phyloP scores from a whole-genome alignment of 2,888 invertebrate species.

The Spisula solida region DNA sequence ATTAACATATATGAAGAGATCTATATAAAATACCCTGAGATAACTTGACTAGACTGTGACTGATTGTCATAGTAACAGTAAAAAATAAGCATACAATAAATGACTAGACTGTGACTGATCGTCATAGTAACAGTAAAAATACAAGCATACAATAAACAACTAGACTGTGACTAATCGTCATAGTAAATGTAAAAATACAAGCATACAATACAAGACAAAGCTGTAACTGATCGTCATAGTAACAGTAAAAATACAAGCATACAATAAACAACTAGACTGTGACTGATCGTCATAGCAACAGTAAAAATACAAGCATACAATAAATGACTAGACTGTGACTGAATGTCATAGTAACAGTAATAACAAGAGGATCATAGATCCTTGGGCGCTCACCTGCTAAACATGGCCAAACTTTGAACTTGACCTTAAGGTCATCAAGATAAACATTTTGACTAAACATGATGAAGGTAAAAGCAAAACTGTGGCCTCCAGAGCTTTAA shows the following conservation, averaged over 20 bases:
- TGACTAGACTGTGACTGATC: too few relatives aligned
- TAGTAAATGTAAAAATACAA: neutral
- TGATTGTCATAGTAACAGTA: neutral
- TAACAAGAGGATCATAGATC: too few relatives aligned
- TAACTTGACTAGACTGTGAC: constrained; percentile 6
- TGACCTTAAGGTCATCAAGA: too few relatives aligned
- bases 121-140: neutral
- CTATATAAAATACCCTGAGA: neutral
- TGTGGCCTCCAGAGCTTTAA: too few relatives aligned
- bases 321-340: too few relatives aligned
- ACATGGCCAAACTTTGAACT: too few relatives aligned
- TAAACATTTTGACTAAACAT: too few relatives aligned
- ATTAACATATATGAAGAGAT: constrained; percentile 4
- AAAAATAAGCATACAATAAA: neutral
- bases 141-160: constrained; percentile 4
- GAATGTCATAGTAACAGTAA: neutral
- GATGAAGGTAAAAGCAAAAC: too few relatives aligned
- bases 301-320: neutral
- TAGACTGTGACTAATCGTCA: neutral
- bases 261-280: constrained; percentile 6
- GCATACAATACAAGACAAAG: neutral
- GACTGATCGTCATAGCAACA: neutral
- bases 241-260: neutral
- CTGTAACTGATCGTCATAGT: too few relatives aligned
- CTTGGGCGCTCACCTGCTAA: too few relatives aligned